Base-by-base conservation (phyloP, 2,797 vertebrate genomes). In the Xenops minutus region DNA sequence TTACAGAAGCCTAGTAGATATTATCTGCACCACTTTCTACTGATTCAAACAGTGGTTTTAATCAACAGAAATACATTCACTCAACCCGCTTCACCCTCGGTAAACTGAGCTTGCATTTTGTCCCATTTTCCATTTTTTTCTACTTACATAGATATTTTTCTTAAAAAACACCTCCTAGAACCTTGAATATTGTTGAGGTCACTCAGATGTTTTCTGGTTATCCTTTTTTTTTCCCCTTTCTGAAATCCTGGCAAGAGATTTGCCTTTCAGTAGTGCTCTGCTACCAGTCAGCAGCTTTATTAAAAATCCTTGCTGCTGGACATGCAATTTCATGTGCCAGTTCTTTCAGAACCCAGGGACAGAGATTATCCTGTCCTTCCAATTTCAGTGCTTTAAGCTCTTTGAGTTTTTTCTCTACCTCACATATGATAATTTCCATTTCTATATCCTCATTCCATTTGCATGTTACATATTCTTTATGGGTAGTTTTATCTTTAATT, bases 401-500 rank as follows among this genome's bases (percentile, higher is more conserved):
- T 93, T 75, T 46, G 34, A 58, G 32, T 64, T 92, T 95, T 96
- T 94, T 81, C 85, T 71, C 58, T 56, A 8, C 56, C 16, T 89
- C 67, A 39, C 29, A 37, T 87, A 56, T 30, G 66, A 59, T 84
- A 69, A 87, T 92, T 96, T 93, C 72, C 72, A 91, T 92, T 94
- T 95, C 2, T 12, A 36, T 58, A 79, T 62, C 41, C 74, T 89
- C 52, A 73, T 95, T 93, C 34, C 73, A 79, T 81, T 92, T 84
- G 54, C 74, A 75, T 85, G 75, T 41, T 69, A 36, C 46, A 7
- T 83, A 93, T 95, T 49, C 90, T 91, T 91, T 55, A 41, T 80
- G 44, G 13, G 17, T 75, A 79, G 69, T 84, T 97, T 95, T 92
- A 87, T 93, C 96, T 97, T 96, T 97, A 96, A 81, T 88, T 90